phyloP scores from a whole-genome alignment of 1,140 invertebrate genomes.

The Ruditapes philippinarum region DNA sequence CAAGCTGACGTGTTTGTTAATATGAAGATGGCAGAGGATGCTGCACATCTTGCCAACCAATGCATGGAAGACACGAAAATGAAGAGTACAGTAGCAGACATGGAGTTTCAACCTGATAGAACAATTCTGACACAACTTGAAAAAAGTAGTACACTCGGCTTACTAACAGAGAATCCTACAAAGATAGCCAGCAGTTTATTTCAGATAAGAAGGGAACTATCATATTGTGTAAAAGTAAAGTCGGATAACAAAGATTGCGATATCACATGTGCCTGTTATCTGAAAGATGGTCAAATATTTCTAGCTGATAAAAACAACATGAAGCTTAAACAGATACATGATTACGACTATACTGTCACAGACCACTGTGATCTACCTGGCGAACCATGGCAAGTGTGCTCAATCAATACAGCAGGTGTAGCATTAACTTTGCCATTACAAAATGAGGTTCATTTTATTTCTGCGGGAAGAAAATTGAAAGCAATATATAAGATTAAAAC shows the following conservation, averaged over 20 bases:
- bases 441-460: too few relatives aligned
- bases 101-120: too few relatives aligned
- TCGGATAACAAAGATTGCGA: not conserved
- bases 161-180: not conserved
- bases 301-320: not conserved
- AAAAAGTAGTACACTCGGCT: not conserved
- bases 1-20: not conserved
- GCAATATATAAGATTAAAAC: too few relatives aligned
- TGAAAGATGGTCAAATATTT: too few relatives aligned
- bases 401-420: too few relatives aligned
- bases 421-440: not conserved
- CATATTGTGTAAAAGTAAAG: not conserved
- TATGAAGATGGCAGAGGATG: too few relatives aligned
- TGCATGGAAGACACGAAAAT: not conserved
- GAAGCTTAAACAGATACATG: not conserved
- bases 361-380: not conserved
- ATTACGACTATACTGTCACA: too few relatives aligned
- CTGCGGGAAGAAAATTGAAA: too few relatives aligned
- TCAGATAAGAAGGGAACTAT: not conserved
- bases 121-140: not conserved
- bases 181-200: not conserved
- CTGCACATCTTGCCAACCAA: not conserved
- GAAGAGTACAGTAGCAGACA: not conserved
- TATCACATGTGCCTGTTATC: not conserved
- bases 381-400: not conserved